Evolutionary conservation across 2,113 vertebrate genomes (phyloP).

Genomic region (Dasyornis broadbenti): DNA sequence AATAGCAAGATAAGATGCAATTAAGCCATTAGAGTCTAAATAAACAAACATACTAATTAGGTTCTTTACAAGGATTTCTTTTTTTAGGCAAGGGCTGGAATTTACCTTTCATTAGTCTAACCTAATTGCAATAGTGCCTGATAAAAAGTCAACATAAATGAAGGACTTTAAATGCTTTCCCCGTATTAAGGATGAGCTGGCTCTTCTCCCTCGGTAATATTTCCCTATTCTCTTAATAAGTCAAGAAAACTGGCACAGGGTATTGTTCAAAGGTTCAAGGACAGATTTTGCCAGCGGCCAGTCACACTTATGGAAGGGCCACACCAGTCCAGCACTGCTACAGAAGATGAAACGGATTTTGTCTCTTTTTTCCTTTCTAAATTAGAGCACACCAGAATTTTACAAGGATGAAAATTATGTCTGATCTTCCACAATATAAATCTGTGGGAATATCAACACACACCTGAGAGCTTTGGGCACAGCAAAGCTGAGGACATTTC

Average conservation of each 20-base stretch:
- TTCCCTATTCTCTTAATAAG: background rate
- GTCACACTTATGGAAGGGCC: background rate
- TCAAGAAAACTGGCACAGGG: background rate
- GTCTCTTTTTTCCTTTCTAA: background rate
- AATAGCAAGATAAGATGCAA: conserved; percentile 81
- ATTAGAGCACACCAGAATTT: background rate
- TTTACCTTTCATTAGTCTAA: conserved; percentile 84
- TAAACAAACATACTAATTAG: conserved; percentile 78
- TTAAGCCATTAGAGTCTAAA: conserved; percentile 78
- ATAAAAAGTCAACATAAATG: conserved; percentile 68
- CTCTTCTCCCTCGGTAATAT: background rate
- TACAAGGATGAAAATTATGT: background rate
- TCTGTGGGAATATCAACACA: background rate
- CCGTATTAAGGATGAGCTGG: background rate
- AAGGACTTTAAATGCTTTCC: conserved; percentile 52
- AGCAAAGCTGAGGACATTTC: background rate
- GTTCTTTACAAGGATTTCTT: conserved; percentile 67
- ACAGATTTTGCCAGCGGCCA: background rate
- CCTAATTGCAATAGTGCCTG: conserved; percentile 74
- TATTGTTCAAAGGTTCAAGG: background rate
- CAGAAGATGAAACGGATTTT: background rate
- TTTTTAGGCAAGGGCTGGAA: conserved; percentile 65
- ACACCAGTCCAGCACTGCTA: background rate
- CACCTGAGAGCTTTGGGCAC: background rate
- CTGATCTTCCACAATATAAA: background rate